Evolutionary conservation across 2,888 invertebrate species (phyloP).

Genomic region (Volucella inanis): DNA sequence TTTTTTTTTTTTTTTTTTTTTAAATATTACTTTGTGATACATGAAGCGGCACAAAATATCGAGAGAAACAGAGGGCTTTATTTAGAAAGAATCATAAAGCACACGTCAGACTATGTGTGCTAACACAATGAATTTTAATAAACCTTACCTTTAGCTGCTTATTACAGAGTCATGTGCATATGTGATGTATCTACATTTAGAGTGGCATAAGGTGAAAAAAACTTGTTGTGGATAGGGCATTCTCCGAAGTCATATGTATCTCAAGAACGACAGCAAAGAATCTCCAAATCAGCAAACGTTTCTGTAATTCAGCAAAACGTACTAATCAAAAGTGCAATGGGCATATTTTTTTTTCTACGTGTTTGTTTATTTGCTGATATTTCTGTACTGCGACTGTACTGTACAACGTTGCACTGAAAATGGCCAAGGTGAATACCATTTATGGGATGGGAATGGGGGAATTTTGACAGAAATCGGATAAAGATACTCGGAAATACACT

Average conservation of each 20-base stretch:
- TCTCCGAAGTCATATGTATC: conserved; percentile 4
- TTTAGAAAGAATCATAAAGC: conserved; percentile 19
- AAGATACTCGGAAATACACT: background rate
- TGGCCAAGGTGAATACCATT: background rate
- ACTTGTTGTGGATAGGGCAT: background rate
- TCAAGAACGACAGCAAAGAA: background rate
- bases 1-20: conserved; percentile 36
- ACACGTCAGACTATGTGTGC: background rate
- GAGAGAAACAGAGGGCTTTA: conserved; percentile 2
- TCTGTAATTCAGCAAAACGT: background rate
- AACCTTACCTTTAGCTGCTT: conserved; percentile 16
- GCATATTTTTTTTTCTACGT: no score
- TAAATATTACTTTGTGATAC: conserved; percentile 11
- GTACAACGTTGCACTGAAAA: conserved; percentile 12
- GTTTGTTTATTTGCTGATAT: background rate
- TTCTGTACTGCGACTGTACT: background rate
- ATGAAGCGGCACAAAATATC: background rate
- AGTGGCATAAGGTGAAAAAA: background rate
- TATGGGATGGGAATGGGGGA: no score
- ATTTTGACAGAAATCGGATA: background rate
- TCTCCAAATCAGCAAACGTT: conserved; percentile 15
- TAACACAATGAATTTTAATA: conserved; percentile 1
- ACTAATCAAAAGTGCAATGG: background rate
- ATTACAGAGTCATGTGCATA: background rate
- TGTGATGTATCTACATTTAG: background rate